Conservation (phyloP, 2,888 invertebrate species). For the Clunio marinus region DNA sequence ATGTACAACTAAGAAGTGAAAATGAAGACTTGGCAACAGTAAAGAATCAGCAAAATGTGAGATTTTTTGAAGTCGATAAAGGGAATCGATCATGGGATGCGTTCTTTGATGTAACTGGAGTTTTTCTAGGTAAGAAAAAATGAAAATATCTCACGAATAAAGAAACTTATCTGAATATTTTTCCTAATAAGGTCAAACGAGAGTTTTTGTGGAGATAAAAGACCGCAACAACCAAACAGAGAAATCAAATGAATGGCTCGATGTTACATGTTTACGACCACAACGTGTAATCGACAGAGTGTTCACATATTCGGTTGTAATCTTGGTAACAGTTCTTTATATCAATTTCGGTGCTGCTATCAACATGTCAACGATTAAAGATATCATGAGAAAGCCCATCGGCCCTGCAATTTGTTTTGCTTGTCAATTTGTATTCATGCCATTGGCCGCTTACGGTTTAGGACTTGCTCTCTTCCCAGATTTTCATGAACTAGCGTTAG, state of each 20-base stretch:
- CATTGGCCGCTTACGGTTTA: slow-evolving; percentile 72
- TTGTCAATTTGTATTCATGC: slow-evolving; percentile 80
- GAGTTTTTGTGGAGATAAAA: slow-evolving; percentile 44
- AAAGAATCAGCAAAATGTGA: neutral
- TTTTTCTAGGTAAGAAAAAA: slow-evolving; percentile 35
- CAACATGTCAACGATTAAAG: slow-evolving; percentile 65
- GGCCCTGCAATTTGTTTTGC: slow-evolving; percentile 74
- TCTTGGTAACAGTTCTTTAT: slow-evolving; percentile 74
- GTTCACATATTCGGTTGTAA: slow-evolving; percentile 70
- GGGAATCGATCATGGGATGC: neutral
- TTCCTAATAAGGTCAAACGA: slow-evolving; percentile 41
- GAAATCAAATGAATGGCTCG: slow-evolving; percentile 47
- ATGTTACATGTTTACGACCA: slow-evolving; percentile 58
- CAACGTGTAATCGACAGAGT: slow-evolving; percentile 65
- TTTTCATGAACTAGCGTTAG: slow-evolving; percentile 67
- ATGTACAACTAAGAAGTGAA: slow-evolving; percentile 11
- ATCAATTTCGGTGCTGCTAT: slow-evolving; percentile 89
- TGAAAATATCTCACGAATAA: too few species aligned
- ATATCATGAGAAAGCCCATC: slow-evolving; percentile 65
- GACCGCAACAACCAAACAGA: slow-evolving; percentile 40
- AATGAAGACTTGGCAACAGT: neutral
- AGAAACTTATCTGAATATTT: too few species aligned
- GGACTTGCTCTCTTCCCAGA: slow-evolving; percentile 68
- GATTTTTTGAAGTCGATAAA: neutral
- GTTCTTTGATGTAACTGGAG: slow-evolving; percentile 30